Evolutionary conservation across 2,888 invertebrate genomes (phyloP).

Genomic region (Galerucella nymphaeae): DNA sequence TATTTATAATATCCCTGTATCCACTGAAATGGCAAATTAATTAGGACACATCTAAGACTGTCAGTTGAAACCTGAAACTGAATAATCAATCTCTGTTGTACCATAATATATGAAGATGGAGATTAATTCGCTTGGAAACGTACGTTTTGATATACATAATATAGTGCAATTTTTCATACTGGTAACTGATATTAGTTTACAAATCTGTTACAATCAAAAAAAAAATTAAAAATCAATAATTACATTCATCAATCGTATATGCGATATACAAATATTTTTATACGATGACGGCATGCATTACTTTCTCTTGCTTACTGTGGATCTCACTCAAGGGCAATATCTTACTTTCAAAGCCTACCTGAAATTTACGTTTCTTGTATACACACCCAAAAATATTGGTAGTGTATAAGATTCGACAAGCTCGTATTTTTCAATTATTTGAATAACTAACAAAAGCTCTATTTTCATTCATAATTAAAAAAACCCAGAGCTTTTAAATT

Average conservation of each 20-base stretch:
- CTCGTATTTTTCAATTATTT: neutral
- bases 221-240: too few relatives aligned
- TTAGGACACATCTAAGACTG: slow-evolving; percentile 8
- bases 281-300: slow-evolving; percentile 44
- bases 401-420: neutral
- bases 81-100: slow-evolving; percentile 13
- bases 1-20: neutral
- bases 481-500: too few relatives aligned
- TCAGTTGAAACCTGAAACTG: slow-evolving; percentile 3
- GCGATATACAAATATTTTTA: slow-evolving; percentile 43
- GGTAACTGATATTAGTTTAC: slow-evolving; percentile 6
- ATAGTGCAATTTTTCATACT: slow-evolving; percentile 3
- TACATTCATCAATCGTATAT: slow-evolving; percentile 35
- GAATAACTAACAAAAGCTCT: neutral
- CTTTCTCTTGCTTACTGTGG: slow-evolving; percentile 47
- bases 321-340: slow-evolving; percentile 50
- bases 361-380: slow-evolving; percentile 8
- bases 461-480: neutral
- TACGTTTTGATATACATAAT: neutral
- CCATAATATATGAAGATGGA: slow-evolving; percentile 13
- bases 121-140: slow-evolving; percentile 8
- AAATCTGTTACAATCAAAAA: too few relatives aligned
- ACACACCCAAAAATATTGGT: slow-evolving; percentile 27
- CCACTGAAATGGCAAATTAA: slow-evolving; percentile 2
- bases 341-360: slow-evolving; percentile 45